A percentile compares a stretch with the other conserved stretches of the same genome.
Evolutionary conservation across 2,888 invertebrate genomes (phyloP).

Genomic region (Baccha elongata): DNA sequence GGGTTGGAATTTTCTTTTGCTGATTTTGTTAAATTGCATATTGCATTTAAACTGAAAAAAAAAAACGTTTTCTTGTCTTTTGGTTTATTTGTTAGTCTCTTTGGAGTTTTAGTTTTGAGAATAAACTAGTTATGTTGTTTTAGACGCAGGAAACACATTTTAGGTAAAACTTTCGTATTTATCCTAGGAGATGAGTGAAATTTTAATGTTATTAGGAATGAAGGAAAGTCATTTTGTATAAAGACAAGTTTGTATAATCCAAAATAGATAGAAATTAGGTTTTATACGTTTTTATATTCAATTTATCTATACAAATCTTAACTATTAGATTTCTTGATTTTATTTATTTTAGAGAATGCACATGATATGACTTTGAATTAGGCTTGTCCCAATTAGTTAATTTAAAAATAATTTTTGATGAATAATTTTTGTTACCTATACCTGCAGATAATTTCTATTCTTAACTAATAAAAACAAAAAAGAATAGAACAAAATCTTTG

Average conservation of each 20-base stretch:
- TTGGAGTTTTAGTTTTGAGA: conserved; percentile 17
- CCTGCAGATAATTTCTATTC: no score
- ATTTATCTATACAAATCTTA: neutral
- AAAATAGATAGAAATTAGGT: neutral
- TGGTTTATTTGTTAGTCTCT: conserved; percentile 2
- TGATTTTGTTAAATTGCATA: conserved; percentile 67
- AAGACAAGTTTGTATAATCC: conserved; percentile 38
- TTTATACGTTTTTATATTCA: neutral
- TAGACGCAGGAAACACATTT: conserved; percentile 26
- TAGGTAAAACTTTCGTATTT: conserved; percentile 56
- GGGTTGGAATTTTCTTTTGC: conserved; percentile 50
- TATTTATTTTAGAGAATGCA: neutral
- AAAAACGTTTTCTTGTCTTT: conserved; percentile 49
- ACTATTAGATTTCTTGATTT: neutral
- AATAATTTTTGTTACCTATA: no score
- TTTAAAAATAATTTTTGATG: no score
- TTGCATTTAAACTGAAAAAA: conserved; percentile 65
- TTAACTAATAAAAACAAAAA: no score
- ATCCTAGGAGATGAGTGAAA: conserved; percentile 41
- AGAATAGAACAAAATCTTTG: no score
- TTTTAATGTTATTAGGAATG: conserved; percentile 61
- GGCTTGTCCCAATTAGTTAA: no score
- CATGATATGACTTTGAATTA: no score
- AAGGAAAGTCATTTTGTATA: conserved; percentile 21
- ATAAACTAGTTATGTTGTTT: conserved; percentile 6